Conservation (phyloP, 2,888 invertebrate genomes). For the Phragmatobia fuliginosa region DNA sequence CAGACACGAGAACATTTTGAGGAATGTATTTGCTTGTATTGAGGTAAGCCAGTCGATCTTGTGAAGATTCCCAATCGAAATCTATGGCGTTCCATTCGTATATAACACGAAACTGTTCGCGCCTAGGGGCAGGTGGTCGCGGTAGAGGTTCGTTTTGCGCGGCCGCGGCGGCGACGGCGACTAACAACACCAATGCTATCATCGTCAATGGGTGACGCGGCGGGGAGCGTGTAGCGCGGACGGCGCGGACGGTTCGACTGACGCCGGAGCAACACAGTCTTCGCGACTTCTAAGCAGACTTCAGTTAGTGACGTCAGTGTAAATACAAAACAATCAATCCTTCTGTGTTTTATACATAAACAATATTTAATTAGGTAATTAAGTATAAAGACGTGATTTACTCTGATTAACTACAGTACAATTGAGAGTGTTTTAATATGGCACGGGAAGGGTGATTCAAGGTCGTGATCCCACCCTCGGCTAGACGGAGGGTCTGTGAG, state of each 20-base stretch:
- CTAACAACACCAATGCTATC: constrained; percentile 68
- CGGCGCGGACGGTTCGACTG: constrained; percentile 75
- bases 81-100: constrained; percentile 91
- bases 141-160: constrained; percentile 72
- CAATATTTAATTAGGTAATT: constrained; percentile 47
- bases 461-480: constrained; percentile 73
- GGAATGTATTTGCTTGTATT: constrained; percentile 88
- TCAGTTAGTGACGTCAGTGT: constrained; percentile 47
- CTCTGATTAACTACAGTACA: constrained; percentile 16
- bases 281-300: constrained; percentile 41
- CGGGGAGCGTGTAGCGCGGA: constrained; percentile 69
- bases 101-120: constrained; percentile 89
- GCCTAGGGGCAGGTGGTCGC: constrained; percentile 68
- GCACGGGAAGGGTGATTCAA: constrained; percentile 61
- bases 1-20: constrained; percentile 89
- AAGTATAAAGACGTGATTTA: constrained; percentile 50
- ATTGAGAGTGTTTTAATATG: constrained; percentile 24
- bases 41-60: constrained; percentile 83
- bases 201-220: constrained; percentile 61
- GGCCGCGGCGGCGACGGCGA: constrained; percentile 74
- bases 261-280: constrained; percentile 60
- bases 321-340: constrained; percentile 61
- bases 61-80: constrained; percentile 89
- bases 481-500: constrained; percentile 73
- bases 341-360: constrained; percentile 49